These are phyloP conservation scores for Eupithecia pulchellata DNA, from an alignment of 2,888 invertebrate species.

Conservation along the genomic window DNA sequence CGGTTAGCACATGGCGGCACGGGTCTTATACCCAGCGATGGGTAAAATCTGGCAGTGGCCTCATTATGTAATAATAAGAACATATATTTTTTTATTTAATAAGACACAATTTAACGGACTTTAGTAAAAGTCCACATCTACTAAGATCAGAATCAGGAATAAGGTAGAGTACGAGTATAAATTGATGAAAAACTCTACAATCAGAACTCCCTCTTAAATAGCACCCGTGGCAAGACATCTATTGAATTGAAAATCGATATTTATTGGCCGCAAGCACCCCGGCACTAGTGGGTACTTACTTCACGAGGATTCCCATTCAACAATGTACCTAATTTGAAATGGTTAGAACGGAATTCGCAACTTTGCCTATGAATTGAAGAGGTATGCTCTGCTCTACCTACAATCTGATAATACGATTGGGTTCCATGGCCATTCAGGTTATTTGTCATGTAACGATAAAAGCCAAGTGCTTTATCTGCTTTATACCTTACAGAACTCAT, in stretches of 20 bases:
- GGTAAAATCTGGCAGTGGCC: not conserved
- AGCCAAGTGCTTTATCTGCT: too few species aligned
- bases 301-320: slow-evolving; percentile 29
- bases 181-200: not conserved
- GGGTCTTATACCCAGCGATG: not conserved
- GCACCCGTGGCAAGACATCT: slow-evolving; percentile 58
- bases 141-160: not conserved
- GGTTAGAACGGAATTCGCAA: slow-evolving; percentile 22
- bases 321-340: slow-evolving; percentile 27
- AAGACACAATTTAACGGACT: not conserved
- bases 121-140: not conserved
- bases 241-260: slow-evolving; percentile 61
- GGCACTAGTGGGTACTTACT: slow-evolving; percentile 39
- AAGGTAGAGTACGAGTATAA: too few species aligned
- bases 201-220: slow-evolving; percentile 33
- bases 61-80: not conserved
- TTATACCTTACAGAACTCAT: too few species aligned
- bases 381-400: slow-evolving; percentile 3
- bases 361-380: slow-evolving; percentile 6
- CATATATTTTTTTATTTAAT: not conserved
- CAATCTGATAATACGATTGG: slow-evolving; percentile 7
- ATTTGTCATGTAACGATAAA: not conserved
- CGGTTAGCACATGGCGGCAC: not conserved
- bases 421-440: not conserved
- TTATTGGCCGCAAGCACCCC: slow-evolving; percentile 58